Evolutionary conservation across 2,888 invertebrate genomes (phyloP).

Genomic region (Neoscelio sp.): DNA sequence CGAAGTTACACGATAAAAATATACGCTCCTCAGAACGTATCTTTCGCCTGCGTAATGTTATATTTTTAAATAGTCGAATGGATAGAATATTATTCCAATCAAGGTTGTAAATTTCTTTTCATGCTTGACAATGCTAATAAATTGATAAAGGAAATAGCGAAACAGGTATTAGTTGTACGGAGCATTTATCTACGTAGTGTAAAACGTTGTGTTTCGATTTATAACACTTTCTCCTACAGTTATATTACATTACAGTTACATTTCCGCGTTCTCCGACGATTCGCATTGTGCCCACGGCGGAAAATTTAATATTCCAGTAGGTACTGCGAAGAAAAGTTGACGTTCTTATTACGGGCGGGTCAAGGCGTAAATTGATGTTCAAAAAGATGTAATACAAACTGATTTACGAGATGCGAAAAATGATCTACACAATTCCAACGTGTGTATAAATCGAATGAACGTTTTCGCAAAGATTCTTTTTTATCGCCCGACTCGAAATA

Average conservation of each 20-base stretch:
- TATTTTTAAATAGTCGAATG: no score
- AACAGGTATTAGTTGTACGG: constrained; percentile 45
- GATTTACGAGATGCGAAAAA: constrained; percentile 46
- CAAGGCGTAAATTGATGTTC: constrained; percentile 44
- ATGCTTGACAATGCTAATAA: constrained; percentile 47
- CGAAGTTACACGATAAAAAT: constrained; percentile 1
- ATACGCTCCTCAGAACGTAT: no score
- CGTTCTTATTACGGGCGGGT: constrained; percentile 41
- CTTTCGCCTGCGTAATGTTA: no score
- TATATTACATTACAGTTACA: constrained; percentile 48
- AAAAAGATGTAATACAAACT: constrained; percentile 21
- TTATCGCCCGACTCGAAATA: constrained; percentile 4
- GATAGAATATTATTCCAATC: constrained; percentile 46
- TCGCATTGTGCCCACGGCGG: constrained; percentile 21
- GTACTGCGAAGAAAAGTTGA: constrained; percentile 21
- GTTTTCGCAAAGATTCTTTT: constrained; percentile 29
- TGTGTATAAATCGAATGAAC: constrained; percentile 48
- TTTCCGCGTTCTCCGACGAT: constrained; percentile 55
- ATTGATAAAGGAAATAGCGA: constrained; percentile 54
- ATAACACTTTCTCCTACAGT: constrained; percentile 60
- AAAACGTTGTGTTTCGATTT: constrained; percentile 54
- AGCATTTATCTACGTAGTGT: constrained; percentile 50
- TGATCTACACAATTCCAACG: constrained; percentile 14
- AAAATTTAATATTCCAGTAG: constrained; percentile 44
- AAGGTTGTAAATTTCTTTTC: constrained; percentile 48